phyloP scores from a whole-genome alignment of 1,140 invertebrate species.

The Camponotus vicinus region DNA sequence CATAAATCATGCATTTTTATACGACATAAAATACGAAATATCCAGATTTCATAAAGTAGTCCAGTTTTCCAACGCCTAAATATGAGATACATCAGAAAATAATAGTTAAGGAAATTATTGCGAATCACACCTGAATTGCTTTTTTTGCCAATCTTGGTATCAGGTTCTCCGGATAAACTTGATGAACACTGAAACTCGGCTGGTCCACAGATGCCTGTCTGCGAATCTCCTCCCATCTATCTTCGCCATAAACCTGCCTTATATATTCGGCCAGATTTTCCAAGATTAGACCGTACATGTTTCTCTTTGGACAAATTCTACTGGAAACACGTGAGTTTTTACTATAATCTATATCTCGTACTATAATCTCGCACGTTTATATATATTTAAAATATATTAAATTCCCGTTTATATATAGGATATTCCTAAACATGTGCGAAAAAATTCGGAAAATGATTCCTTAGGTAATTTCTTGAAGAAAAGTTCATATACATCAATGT shows the following conservation, averaged over 20 bases:
- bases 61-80: background rate
- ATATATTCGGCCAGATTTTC: slow-evolving; percentile 97
- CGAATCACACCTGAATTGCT: slow-evolving; percentile 91
- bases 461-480: too few relatives aligned
- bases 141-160: slow-evolving; percentile 94
- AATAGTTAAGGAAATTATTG: background rate
- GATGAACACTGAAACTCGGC: slow-evolving; percentile 95
- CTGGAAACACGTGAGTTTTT: slow-evolving; percentile 33
- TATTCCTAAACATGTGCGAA: too few relatives aligned
- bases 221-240: slow-evolving; percentile 95
- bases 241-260: slow-evolving; percentile 95
- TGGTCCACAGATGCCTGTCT: slow-evolving; percentile 93
- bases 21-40: background rate
- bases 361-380: background rate
- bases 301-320: slow-evolving; percentile 79
- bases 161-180: slow-evolving; percentile 96
- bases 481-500: too few relatives aligned
- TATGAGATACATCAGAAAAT: background rate
- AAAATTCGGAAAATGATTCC: too few relatives aligned
- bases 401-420: background rate
- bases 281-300: slow-evolving; percentile 97
- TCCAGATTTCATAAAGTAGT: background rate
- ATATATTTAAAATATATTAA: slow-evolving; percentile 1
- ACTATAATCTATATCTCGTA: background rate
- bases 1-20: too few relatives aligned